Base-by-base conservation (phyloP, 2,113 vertebrate genomes). In the Globicephala melas region DNA sequence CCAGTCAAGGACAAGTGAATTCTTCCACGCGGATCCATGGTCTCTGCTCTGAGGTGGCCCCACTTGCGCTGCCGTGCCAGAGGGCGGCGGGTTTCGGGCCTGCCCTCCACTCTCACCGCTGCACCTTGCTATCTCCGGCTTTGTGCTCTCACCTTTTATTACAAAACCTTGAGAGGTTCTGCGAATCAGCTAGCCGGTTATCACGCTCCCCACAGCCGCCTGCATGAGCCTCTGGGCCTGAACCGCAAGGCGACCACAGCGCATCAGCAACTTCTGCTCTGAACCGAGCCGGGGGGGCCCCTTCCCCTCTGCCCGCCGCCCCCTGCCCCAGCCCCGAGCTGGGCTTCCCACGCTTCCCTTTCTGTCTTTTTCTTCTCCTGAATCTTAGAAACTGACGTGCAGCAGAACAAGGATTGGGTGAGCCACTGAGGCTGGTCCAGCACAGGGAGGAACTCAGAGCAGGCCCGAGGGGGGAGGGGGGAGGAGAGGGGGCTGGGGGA, bases 241-340 rank as follows among this genome's bases (percentile, higher is more conserved):
- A 73, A 62, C 98, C 98, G 1, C 98, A 97, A 33, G 97, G 98
- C 96, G 68, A 60, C 98, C 98, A 11, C 95, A 91, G 74, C 20
- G 55, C 94, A 63, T 67, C 95, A 47, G 98, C 79, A 73, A 67
- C 97, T 97, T 97, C 97, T 97, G 96, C 93, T 94, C 92, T 0
- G 60, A 87, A 89, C 81, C 12, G 9, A 73, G 96, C 67, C 8
- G 5, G 25, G 1, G 3, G 3, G 58, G 25, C 84, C 96, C 41
- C 62, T 65, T 47, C 92, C 80, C 18, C 47, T 62, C 88, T 7
- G 53, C 41, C 50, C 14, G 14, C 50, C 14, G 4, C 62, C 28
- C 26, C 23, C 53, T 55, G 0, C 55, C 1, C 13, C 55, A 0
- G 44, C 63, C 96, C 17, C 4, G 0, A 28, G 36, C 97, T 96